Evolutionary conservation across 2,888 invertebrate genomes (phyloP).

Genomic region (Calephelis perditalis): DNA sequence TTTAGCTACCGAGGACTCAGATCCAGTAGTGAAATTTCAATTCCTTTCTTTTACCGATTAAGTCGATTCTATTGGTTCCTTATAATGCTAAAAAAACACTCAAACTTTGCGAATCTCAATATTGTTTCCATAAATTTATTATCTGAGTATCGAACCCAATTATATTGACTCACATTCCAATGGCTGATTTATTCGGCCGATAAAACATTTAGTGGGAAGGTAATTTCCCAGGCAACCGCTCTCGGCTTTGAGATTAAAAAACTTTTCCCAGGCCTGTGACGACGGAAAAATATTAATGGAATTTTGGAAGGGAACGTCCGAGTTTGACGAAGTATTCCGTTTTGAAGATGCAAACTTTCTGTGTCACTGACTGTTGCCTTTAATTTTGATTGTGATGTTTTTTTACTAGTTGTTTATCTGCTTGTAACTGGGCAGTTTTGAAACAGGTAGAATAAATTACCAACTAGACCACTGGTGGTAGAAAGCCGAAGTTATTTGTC

Average conservation of each 20-base stretch:
- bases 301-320: conserved; percentile 36
- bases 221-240: conserved; percentile 50
- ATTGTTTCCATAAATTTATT: conserved; percentile 1
- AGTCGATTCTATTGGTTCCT: too few relatives aligned
- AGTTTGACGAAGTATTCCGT: conserved; percentile 8
- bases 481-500: too few relatives aligned
- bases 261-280: conserved; percentile 51
- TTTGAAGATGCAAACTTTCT: conserved; percentile 7
- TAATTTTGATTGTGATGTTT: too few relatives aligned
- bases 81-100: too few relatives aligned
- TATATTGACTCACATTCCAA: conserved; percentile 36
- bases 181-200: conserved; percentile 38
- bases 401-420: too few relatives aligned
- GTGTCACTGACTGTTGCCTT: background rate
- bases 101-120: background rate
- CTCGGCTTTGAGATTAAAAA: conserved; percentile 63
- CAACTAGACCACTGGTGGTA: too few relatives aligned
- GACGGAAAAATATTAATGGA: conserved; percentile 57
- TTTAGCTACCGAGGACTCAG: too few relatives aligned
- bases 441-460: too few relatives aligned
- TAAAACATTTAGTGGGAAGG: conserved; percentile 47
- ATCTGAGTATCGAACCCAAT: conserved; percentile 18
- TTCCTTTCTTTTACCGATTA: too few relatives aligned
- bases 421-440: too few relatives aligned
- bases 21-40: too few relatives aligned